Percentiles rank a stretch among this genome's conserved stretches.
phyloP scores from a whole-genome alignment of 2,888 invertebrate genomes.

The Philereme vetulata region DNA sequence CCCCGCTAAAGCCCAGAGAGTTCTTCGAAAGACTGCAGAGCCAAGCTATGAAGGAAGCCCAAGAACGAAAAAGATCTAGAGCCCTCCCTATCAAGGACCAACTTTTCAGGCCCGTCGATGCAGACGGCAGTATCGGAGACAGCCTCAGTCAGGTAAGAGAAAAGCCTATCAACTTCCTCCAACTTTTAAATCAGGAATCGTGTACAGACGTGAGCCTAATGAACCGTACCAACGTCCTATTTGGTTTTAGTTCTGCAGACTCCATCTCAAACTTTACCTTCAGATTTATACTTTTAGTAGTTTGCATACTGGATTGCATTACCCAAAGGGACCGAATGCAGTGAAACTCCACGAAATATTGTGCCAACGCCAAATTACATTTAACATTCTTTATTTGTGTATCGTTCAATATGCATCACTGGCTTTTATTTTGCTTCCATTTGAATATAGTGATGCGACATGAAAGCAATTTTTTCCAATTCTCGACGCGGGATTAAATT shows the following conservation, averaged over 20 bases:
- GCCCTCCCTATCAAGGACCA: constrained; percentile 56
- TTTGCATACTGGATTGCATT: constrained; percentile 60
- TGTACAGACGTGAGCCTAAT: constrained; percentile 58
- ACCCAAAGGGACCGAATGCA: constrained; percentile 42
- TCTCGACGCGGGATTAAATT: constrained; percentile 64
- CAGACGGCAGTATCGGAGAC: constrained; percentile 75
- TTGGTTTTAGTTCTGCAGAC: constrained; percentile 58
- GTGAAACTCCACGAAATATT: constrained; percentile 43
- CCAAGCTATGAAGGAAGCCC: constrained; percentile 77
- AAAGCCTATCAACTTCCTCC: constrained; percentile 29
- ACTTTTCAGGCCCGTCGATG: constrained; percentile 70
- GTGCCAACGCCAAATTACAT: constrained; percentile 52
- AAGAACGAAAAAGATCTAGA: constrained; percentile 64
- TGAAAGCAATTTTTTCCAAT: constrained; percentile 69
- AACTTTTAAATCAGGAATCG: constrained; percentile 53
- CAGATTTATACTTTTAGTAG: constrained; percentile 45
- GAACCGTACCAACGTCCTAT: constrained; percentile 57
- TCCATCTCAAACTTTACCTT: constrained; percentile 51
- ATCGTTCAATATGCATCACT: constrained; percentile 44
- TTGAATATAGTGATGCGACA: constrained; percentile 63
- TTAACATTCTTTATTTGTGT: constrained; percentile 45
- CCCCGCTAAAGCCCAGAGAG: constrained; percentile 83
- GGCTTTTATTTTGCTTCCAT: constrained; percentile 59
- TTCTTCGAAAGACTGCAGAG: constrained; percentile 79
- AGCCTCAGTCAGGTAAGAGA: constrained; percentile 78